Base-by-base conservation (phyloP, 1,140 invertebrate species). In the Schlechtendalia chinensis region DNA sequence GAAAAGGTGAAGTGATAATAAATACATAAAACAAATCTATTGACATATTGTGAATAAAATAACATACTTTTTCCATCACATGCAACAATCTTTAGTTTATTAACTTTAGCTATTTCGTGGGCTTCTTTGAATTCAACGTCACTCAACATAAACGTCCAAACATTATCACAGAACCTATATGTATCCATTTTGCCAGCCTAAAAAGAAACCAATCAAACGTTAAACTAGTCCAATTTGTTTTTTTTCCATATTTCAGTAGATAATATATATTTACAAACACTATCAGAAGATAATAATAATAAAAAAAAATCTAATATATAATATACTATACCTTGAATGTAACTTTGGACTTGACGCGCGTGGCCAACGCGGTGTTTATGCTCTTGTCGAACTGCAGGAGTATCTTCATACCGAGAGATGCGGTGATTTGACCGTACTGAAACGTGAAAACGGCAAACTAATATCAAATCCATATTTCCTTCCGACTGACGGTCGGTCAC, bases 141-240 rank as follows among this genome's bases (percentile, higher is more conserved):
- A 86, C 97, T 97, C 82, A 99, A 88, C 89, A 99, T 94, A 85
- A 99, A 98, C n/a, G 97, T 99, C 98, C 98, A 99, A 0, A 99
- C 98, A 89, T 99, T 99, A 88, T 99, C 98, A 90, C 98, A 99
- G 88, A 99, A 99, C 84, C 98, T 90, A 86, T 99, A 99, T 0
- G 97, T 99, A 85, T 97, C 97, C 82, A 99, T 88, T 89, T 98
- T 98, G 53, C 94, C 95, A 83, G 96, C 96, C 92, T 94, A 84
- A 83, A 86, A 82, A 82, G 0, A 27, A 69, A 69, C 8, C 22
- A 67, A 84, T 82, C 8, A 63, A 19, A 29, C 27, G 27, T 61
- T 59, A 22, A 58, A 83, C 8, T 4, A 39, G 8, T 8, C n/a
- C n/a, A n/a, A n/a, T n/a, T n/a, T n/a, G n/a, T n/a, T n/a, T n/a